A percentile compares a stretch with the other conserved stretches of the same genome.
Conservation (phyloP, 2,797 vertebrate species). For the Craterocephalus amniculus region DNA sequence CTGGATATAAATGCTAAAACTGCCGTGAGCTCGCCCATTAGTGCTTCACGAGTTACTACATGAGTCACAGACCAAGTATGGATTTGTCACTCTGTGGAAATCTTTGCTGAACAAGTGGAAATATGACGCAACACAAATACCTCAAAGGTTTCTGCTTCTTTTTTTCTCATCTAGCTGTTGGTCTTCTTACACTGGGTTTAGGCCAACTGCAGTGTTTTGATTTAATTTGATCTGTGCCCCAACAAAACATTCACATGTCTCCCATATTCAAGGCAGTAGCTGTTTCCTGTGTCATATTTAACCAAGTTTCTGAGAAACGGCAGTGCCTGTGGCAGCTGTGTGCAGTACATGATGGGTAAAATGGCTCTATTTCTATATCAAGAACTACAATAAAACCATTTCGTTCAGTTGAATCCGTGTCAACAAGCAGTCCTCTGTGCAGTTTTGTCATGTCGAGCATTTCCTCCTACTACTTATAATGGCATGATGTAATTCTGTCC, state of each 20-base stretch:
- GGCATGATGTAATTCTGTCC: conserved; percentile 19
- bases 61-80: conserved; percentile 61
- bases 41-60: conserved; percentile 35
- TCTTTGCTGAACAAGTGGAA: conserved; percentile 50
- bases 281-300: conserved; percentile 28
- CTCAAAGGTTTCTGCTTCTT: conserved; percentile 22
- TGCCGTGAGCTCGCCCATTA: conserved; percentile 1
- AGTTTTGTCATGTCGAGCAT: conserved; percentile 12
- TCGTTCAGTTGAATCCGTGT: background rate
- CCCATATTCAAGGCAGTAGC: conserved; percentile 7
- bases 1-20: conserved; percentile 11
- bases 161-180: conserved; percentile 22
- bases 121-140: conserved; percentile 41
- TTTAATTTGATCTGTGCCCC: conserved; percentile 13
- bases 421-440: conserved; percentile 6
- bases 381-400: conserved; percentile 17
- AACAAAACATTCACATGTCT: background rate
- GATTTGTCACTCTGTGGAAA: conserved; percentile 58
- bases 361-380: conserved; percentile 17
- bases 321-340: conserved; percentile 15
- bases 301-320: conserved; percentile 23
- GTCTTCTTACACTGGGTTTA: conserved; percentile 5
- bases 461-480: conserved; percentile 7
- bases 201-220: conserved; percentile 10
- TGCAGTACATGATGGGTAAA: conserved; percentile 27